These are phyloP conservation scores for Myripristis jacobus DNA, from an alignment of 2,797 vertebrate species.

Conservation along the genomic window DNA sequence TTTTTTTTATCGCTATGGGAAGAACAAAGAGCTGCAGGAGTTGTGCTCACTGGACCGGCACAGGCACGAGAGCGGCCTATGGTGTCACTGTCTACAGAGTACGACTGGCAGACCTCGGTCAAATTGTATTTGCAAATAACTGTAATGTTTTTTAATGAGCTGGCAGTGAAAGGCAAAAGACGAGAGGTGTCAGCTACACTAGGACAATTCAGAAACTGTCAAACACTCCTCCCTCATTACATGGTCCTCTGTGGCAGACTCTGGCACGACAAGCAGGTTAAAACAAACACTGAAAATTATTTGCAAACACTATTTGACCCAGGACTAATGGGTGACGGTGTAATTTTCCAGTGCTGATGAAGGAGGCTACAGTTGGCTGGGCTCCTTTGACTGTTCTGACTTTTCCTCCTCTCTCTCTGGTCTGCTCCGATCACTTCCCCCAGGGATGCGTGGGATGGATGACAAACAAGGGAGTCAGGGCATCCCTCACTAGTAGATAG, in stretches of 20 bases:
- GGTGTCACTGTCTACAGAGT: background rate
- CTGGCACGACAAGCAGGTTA: conserved; percentile 84
- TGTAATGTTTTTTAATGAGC: background rate
- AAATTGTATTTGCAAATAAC: background rate
- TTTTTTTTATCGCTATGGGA: background rate
- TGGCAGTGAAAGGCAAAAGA: background rate
- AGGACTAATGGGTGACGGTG: conserved; percentile 40
- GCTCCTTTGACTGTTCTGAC: conserved; percentile 19
- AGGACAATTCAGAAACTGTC: background rate
- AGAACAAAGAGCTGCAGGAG: background rate
- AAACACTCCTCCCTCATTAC: background rate
- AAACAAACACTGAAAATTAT: conserved; percentile 69
- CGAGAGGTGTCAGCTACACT: background rate
- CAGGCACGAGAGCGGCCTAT: background rate
- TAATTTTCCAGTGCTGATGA: conserved; percentile 46
- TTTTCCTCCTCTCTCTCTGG: conserved; percentile 38
- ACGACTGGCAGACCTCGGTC: background rate
- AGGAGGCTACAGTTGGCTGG: conserved; percentile 22
- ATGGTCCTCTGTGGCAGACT: conserved; percentile 40
- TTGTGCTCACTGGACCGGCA: background rate
- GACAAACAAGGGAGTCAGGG: conserved; percentile 47
- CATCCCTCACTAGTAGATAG: conserved; percentile 39
- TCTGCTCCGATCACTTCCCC: conserved; percentile 48
- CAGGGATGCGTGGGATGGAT: conserved; percentile 24
- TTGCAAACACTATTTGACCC: conserved; percentile 79